Evolutionary conservation across 2,113 vertebrate genomes (phyloP).

Genomic region (Athene cunicularia): DNA sequence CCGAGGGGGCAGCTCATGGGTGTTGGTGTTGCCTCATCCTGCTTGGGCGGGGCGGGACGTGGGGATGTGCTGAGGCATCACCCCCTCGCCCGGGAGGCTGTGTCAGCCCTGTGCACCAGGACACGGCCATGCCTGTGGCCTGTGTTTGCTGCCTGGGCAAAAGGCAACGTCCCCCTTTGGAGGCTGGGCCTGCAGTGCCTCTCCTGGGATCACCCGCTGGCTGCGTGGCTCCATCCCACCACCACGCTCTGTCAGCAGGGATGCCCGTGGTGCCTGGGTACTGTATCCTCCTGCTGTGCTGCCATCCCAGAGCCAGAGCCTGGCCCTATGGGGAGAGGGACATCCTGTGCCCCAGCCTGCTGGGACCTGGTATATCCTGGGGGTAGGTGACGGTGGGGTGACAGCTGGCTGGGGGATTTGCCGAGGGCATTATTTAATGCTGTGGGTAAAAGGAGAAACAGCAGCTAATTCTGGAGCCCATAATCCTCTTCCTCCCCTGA

Average conservation of each 20-base stretch:
- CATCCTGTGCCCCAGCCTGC: neutral
- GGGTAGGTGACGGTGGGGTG: neutral
- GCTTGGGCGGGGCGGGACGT: accelerated
- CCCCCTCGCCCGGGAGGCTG: neutral
- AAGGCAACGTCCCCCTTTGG: accelerated
- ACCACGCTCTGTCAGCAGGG: accelerated
- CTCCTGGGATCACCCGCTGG: accelerated
- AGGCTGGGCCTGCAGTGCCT: neutral
- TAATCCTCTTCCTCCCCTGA: conserved; percentile 78
- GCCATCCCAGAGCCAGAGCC: neutral
- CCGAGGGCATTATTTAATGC: conserved; percentile 86
- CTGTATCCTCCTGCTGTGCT: accelerated
- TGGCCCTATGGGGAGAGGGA: neutral
- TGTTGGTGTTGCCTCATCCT: neutral
- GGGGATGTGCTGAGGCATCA: neutral
- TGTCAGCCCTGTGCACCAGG: neutral
- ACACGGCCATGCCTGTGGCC: too few species aligned
- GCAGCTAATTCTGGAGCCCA: conserved; percentile 83
- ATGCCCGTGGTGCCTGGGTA: neutral
- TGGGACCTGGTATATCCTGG: neutral
- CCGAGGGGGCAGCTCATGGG: neutral
- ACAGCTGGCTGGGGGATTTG: conserved; percentile 88
- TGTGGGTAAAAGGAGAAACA: conserved; percentile 77
- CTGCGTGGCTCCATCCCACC: neutral
- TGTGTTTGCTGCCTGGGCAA: too few species aligned